phyloP scores from a whole-genome alignment of 1,140 invertebrate species.

The Latrodectus geometricus region DNA sequence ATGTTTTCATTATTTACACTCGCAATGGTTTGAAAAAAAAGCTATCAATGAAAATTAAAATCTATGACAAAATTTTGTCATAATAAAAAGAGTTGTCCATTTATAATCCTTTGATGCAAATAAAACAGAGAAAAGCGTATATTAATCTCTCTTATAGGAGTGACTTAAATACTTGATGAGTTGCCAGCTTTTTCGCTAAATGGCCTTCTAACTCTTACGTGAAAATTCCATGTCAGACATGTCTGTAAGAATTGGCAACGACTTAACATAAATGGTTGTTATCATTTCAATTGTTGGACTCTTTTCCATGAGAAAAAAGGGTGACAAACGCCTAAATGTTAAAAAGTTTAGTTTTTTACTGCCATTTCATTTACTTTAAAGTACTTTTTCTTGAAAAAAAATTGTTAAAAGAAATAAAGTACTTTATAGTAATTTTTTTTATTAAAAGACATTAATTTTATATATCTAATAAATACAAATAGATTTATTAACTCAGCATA shows the following conservation, averaged over 20 bases:
- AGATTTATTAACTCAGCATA: too few species aligned
- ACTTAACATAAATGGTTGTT: neutral
- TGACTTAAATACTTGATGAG: constrained; percentile 35
- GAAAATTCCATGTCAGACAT: constrained; percentile 17
- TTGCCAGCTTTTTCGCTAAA: constrained; percentile 51
- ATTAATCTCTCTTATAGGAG: constrained; percentile 15
- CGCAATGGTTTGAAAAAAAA: too few species aligned
- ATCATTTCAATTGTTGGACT: neutral
- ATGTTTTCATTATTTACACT: too few species aligned
- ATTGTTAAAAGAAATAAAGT: too few species aligned
- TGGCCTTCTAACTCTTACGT: constrained; percentile 12
- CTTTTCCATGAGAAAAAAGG: neutral
- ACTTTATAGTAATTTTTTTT: too few species aligned
- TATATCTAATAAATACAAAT: too few species aligned
- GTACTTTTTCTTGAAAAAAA: too few species aligned
- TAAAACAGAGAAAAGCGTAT: neutral
- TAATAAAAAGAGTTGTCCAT: too few species aligned
- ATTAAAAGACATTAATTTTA: too few species aligned
- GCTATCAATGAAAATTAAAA: too few species aligned
- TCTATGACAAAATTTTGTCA: too few species aligned
- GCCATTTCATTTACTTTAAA: neutral
- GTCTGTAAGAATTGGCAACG: constrained; percentile 13
- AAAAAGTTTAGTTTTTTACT: neutral
- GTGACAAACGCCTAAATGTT: neutral
- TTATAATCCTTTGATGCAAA: constrained; percentile 21